Percentiles rank a stretch among this genome's conserved stretches.
phyloP scores from a whole-genome alignment of 2,113 vertebrate species.

The Myxocyprinus asiaticus region DNA sequence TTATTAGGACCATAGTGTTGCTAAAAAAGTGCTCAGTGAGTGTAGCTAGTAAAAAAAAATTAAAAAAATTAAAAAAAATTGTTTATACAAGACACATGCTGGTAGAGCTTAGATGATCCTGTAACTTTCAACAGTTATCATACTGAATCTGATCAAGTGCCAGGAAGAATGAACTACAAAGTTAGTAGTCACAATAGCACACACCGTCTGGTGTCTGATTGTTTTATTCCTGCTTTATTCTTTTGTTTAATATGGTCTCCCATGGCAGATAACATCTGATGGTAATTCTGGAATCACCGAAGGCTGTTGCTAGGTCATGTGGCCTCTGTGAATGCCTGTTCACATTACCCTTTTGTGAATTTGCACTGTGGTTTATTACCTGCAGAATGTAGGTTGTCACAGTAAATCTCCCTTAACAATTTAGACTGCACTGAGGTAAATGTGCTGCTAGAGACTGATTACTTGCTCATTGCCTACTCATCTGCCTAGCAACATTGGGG shows the following conservation, averaged over 20 bases:
- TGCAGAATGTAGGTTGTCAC: slow-evolving; percentile 38
- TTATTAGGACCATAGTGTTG: too few relatives aligned
- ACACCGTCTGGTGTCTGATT: neutral
- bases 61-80: too few relatives aligned
- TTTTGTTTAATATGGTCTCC: slow-evolving; percentile 18
- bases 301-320: slow-evolving; percentile 17
- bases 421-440: slow-evolving; percentile 14
- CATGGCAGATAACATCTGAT: slow-evolving; percentile 20
- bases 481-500: slow-evolving; percentile 5
- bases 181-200: slow-evolving; percentile 7
- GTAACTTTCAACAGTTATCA: slow-evolving; percentile 27
- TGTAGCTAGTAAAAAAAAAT: too few relatives aligned
- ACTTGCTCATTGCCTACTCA: slow-evolving; percentile 20
- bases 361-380: slow-evolving; percentile 36
- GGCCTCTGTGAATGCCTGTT: slow-evolving; percentile 23
- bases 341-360: slow-evolving; percentile 8
- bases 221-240: slow-evolving; percentile 24
- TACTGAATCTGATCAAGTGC: slow-evolving; percentile 25
- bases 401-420: slow-evolving; percentile 38
- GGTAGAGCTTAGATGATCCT: slow-evolving; percentile 17
- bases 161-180: slow-evolving; percentile 1
- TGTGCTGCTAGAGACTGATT: slow-evolving; percentile 24
- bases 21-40: too few relatives aligned
- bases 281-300: slow-evolving; percentile 23
- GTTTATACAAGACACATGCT: neutral